Base-by-base conservation (phyloP, 1,140 invertebrate genomes). In the Lasioglossum albipes region DNA sequence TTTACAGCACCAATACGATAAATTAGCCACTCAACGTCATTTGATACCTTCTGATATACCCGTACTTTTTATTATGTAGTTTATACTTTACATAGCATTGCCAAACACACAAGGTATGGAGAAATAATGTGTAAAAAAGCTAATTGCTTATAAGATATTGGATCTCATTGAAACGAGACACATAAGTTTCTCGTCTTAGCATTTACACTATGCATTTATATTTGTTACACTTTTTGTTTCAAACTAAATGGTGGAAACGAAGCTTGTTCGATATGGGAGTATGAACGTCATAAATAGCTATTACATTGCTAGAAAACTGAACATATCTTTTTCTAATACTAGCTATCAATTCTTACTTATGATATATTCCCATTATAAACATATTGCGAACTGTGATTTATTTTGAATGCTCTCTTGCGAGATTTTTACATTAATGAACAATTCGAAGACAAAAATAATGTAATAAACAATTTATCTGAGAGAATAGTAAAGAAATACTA, bases 71-170 rank as follows among this genome's bases (percentile, higher is more conserved):
- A 67, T 70, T 65, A 61, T 36, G 36, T 80, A 49, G 10, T 69
- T 52, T 82, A 75, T 22, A 45, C 72, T 41, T 64, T 70, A 71
- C 22, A 76, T 27, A 49, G 65, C 20, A 75, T 72, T 81, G 16
- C 68, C 18, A 76, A 77, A 87, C 42, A 87, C 90, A 92, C 90
- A 92, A 92, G 90, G 90, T 92, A 91, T 91, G 86, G 91, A 92
- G 90, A 91, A 89, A 88, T 61, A 45, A 41, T 62, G 27, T 61
- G 2, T 4, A 61, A 12, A 52, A 77, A 77, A 59, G 16, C 27
- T 27, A 22, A 36, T 22, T 22, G 45, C 42, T 75, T 67, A 27
- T 5, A 75, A 66, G 41, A 18, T 67, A 54, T 65, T 85, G 64
- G 27, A 42, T 78, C 27, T 74, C n/a, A 54, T 31, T 49, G 49